Evolutionary conservation across 2,797 vertebrate genomes (phyloP).

Genomic region (Poeciliopsis gracilis): DNA sequence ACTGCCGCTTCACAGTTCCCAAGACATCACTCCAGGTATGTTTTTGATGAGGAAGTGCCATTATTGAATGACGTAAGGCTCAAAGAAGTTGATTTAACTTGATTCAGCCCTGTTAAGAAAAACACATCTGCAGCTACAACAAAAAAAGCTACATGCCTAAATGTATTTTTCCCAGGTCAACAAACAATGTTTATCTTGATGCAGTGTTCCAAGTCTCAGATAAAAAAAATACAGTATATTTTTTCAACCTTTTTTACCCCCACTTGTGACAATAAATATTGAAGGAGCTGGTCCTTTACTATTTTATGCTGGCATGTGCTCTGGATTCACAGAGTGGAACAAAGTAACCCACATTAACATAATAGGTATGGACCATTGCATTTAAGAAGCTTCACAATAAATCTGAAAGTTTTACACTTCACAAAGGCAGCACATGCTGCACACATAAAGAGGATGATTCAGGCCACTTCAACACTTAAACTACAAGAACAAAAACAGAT

Average conservation of each 20-base stretch:
- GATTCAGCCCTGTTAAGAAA: neutral
- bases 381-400: slow-evolving; percentile 15
- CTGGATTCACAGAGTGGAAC: slow-evolving; percentile 18
- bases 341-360: slow-evolving; percentile 35
- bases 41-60: too few relatives aligned
- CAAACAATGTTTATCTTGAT: neutral
- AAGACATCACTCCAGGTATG: too few relatives aligned
- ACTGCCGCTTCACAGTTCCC: too few relatives aligned
- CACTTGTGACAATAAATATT: neutral
- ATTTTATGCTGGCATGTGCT: slow-evolving; percentile 18
- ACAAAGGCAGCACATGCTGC: slow-evolving; percentile 18
- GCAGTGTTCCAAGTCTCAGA: neutral
- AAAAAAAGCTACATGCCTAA: neutral
- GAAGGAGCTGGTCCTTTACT: neutral
- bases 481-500: slow-evolving; percentile 41
- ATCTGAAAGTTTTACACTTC: slow-evolving; percentile 11
- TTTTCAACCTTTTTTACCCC: neutral
- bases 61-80: too few relatives aligned
- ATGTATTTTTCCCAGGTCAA: neutral
- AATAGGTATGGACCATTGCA: slow-evolving; percentile 40
- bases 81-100: too few relatives aligned
- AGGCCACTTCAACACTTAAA: slow-evolving; percentile 49
- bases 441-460: slow-evolving; percentile 25
- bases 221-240: neutral
- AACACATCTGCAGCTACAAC: neutral